These are phyloP conservation scores for Perdita meconis DNA, from an alignment of 2,888 invertebrate species.

Conservation along the genomic window DNA sequence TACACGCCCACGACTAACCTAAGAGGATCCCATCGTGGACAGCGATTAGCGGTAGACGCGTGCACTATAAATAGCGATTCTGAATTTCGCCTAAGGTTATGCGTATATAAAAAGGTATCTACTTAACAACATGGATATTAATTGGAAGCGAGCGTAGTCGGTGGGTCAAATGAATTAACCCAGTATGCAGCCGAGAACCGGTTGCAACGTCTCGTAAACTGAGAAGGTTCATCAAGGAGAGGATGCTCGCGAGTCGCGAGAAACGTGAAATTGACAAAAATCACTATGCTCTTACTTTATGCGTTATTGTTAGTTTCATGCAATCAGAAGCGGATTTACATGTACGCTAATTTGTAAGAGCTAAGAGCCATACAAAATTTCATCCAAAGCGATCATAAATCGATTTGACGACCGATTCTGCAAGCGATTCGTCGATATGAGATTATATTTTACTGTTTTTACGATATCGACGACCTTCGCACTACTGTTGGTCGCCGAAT, in stretches of 20 bases:
- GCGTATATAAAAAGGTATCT: conserved; percentile 49
- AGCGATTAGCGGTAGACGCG: not conserved
- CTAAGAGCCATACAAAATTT: too few relatives aligned
- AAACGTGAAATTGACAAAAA: conserved; percentile 21
- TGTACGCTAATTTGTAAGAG: too few relatives aligned
- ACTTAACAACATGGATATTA: conserved; percentile 63
- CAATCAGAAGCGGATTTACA: too few relatives aligned
- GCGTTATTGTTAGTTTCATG: too few relatives aligned
- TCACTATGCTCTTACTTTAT: conserved; percentile 12
- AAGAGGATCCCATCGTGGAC: too few relatives aligned
- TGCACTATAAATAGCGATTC: conserved; percentile 42
- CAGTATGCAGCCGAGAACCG: conserved; percentile 53
- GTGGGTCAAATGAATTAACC: conserved; percentile 82
- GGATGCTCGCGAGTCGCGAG: conserved; percentile 19
- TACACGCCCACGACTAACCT: conserved; percentile 11
- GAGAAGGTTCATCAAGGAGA: conserved; percentile 59
- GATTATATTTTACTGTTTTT: too few relatives aligned
- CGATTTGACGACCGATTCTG: too few relatives aligned
- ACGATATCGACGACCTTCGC: too few relatives aligned
- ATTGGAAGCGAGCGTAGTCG: conserved; percentile 68
- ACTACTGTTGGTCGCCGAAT: too few relatives aligned
- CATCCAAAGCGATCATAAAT: too few relatives aligned
- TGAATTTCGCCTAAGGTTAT: conserved; percentile 37
- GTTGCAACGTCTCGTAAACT: conserved; percentile 58
- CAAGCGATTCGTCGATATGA: too few relatives aligned